These are phyloP conservation scores for Papilio helenus DNA, from an alignment of 1,140 invertebrate genomes.

Conservation along the genomic window DNA sequence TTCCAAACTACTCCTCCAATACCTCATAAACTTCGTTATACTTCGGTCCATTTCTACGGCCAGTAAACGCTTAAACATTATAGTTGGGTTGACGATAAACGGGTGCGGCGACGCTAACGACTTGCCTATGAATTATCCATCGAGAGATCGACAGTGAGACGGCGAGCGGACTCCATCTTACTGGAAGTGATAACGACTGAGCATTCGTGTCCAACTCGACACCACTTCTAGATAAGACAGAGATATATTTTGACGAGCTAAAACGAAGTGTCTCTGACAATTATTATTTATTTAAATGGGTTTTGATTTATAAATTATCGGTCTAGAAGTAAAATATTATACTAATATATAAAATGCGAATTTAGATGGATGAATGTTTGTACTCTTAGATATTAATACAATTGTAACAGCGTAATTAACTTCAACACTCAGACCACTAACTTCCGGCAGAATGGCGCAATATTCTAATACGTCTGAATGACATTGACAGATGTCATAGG, in stretches of 20 bases:
- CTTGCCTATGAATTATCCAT: slow-evolving; percentile 49
- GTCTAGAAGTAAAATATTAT: not conserved
- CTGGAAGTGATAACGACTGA: not conserved
- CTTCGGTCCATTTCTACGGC: slow-evolving; percentile 34
- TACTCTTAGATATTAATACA: too few relatives aligned
- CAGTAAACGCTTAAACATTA: slow-evolving; percentile 52
- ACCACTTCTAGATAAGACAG: not conserved
- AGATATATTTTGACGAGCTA: not conserved
- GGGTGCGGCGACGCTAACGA: slow-evolving; percentile 45
- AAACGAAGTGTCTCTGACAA: not conserved
- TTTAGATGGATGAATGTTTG: too few relatives aligned
- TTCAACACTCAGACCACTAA: too few relatives aligned
- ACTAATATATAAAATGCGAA: too few relatives aligned
- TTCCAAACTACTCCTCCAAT: not conserved
- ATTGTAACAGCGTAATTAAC: too few relatives aligned
- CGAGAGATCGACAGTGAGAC: slow-evolving; percentile 37
- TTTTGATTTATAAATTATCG: not conserved
- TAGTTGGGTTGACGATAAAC: slow-evolving; percentile 46
- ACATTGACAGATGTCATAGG: too few relatives aligned
- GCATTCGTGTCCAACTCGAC: not conserved
- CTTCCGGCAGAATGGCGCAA: too few relatives aligned
- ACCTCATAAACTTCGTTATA: not conserved
- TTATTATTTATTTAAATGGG: not conserved
- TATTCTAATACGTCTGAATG: too few relatives aligned
- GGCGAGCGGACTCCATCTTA: not conserved